These are phyloP conservation scores for Asteroscopus sphinx DNA, from an alignment of 2,888 invertebrate species.

Conservation along the genomic window DNA sequence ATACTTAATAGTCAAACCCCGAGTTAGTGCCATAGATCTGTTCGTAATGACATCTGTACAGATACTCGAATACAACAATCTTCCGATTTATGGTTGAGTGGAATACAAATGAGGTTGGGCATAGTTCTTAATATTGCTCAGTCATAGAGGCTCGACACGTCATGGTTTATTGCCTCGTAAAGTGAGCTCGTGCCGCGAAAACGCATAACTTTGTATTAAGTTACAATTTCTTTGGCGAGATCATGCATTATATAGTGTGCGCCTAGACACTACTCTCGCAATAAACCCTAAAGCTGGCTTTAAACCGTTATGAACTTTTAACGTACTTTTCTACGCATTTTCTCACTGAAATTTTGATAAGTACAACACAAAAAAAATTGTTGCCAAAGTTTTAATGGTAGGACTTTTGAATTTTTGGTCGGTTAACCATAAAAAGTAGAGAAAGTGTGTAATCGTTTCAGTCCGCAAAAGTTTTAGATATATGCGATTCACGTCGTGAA, in stretches of 20 bases:
- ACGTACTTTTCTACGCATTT: conserved; percentile 13
- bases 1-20: conserved; percentile 57
- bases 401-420: conserved; percentile 30
- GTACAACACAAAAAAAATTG: no score
- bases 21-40: conserved; percentile 62
- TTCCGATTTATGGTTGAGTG: conserved; percentile 77
- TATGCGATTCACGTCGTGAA: conserved; percentile 54
- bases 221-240: conserved; percentile 75
- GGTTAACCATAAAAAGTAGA: conserved; percentile 40
- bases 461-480: conserved; percentile 44
- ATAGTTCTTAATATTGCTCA: conserved; percentile 80
- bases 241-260: conserved; percentile 59
- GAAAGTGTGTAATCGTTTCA: conserved; percentile 58
- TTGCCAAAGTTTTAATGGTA: conserved; percentile 16
- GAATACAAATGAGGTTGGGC: conserved; percentile 78
- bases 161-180: conserved; percentile 83
- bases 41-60: conserved; percentile 59
- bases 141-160: conserved; percentile 76
- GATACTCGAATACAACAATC: conserved; percentile 66
- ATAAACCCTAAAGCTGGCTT: conserved; percentile 37
- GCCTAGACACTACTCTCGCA: conserved; percentile 42
- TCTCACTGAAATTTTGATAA: conserved; percentile 20
- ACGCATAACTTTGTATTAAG: conserved; percentile 83
- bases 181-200: conserved; percentile 80
- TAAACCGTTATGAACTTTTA: conserved; percentile 36